These are phyloP conservation scores for Pseudois nayaur DNA, from an alignment of 2,113 vertebrate species.

Conservation along the genomic window DNA sequence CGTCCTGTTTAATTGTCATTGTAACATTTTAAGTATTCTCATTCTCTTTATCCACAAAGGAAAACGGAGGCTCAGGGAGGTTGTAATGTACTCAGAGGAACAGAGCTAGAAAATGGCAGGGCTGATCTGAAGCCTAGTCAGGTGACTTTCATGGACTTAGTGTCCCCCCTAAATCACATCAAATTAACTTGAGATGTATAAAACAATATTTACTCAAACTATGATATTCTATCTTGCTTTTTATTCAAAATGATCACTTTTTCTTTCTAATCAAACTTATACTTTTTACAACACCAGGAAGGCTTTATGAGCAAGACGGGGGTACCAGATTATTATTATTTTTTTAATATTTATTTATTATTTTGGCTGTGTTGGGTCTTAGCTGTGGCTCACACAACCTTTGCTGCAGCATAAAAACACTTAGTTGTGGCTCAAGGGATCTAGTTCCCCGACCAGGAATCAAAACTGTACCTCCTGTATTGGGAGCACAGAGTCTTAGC, in stretches of 20 bases:
- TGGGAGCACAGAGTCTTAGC: not conserved
- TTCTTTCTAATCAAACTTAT: not conserved
- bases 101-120: not conserved
- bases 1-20: not conserved
- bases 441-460: not conserved
- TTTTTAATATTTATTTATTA: not conserved
- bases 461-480: not conserved
- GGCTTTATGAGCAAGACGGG: not conserved
- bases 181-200: constrained; percentile 14
- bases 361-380: not conserved
- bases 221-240: not conserved
- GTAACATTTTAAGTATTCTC: not conserved
- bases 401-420: not conserved
- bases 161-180: not conserved
- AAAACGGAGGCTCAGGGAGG: not conserved
- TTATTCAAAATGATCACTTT: not conserved
- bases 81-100: not conserved
- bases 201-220: not conserved
- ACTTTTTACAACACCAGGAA: not conserved
- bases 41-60: not conserved
- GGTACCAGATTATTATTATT: not conserved
- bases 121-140: not conserved
- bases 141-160: not conserved
- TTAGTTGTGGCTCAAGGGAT: not conserved
- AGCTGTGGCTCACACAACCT: not conserved